phyloP scores from a whole-genome alignment of 1,140 invertebrate genomes.

The Hylaeus volcanicus region DNA sequence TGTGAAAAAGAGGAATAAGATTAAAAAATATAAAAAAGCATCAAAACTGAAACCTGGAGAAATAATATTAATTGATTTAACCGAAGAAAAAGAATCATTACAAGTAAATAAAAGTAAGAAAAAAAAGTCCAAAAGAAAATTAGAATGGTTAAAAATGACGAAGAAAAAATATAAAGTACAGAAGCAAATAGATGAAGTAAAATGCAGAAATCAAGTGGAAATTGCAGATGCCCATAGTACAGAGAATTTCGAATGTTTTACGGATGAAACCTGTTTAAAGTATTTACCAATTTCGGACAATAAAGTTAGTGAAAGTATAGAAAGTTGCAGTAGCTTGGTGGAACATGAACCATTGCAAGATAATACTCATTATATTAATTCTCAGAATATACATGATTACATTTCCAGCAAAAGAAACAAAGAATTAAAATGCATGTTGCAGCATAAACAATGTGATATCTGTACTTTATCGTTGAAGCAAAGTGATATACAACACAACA shows the following conservation, averaged over 20 bases:
- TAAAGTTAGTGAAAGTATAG: constrained; percentile 53
- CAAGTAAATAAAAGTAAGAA: constrained; percentile 42
- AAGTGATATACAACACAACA: constrained; percentile 32
- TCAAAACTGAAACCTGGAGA: constrained; percentile 58
- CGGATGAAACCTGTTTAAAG: constrained; percentile 12
- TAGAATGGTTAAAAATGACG: constrained; percentile 59
- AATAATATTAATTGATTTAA: constrained; percentile 71
- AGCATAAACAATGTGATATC: constrained; percentile 32
- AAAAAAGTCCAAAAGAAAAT: constrained; percentile 51
- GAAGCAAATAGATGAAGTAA: constrained; percentile 47
- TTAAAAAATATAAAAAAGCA: constrained; percentile 36
- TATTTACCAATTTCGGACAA: constrained; percentile 42
- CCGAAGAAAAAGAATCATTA: constrained; percentile 60
- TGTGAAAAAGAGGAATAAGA: constrained; percentile 27
- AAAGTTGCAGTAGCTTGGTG: constrained; percentile 15
- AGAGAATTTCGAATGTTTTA: constrained; percentile 46
- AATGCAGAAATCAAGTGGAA: constrained; percentile 55
- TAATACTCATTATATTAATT: constrained; percentile 28
- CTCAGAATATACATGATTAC: constrained; percentile 16
- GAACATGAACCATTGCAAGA: constrained; percentile 30
- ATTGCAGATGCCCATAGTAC: constrained; percentile 65
- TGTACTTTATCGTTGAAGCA: constrained; percentile 23
- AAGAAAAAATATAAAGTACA: constrained; percentile 42
- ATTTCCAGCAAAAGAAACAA: constrained; percentile 31
- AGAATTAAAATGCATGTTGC: constrained; percentile 35